Base-by-base conservation (phyloP, 2,797 vertebrate genomes). In the Monodelphis domestica region DNA sequence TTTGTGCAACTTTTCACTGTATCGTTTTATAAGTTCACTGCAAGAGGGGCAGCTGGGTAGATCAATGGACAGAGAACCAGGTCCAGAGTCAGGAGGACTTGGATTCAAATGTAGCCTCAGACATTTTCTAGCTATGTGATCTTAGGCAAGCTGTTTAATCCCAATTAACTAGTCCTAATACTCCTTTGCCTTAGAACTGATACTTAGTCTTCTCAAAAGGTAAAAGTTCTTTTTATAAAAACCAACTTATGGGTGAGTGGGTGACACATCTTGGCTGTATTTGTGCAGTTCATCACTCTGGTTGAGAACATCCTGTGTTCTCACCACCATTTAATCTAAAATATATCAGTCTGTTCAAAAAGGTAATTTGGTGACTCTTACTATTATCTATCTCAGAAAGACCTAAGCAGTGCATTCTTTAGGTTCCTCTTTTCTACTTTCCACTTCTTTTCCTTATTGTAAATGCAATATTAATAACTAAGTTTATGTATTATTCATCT, bases 341-440 rank as follows among this genome's bases (percentile, higher is more conserved):
- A 59, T 0, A 0, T 87, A 87, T 53, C 89, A 3, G 10, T 90
- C 89, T 88, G 89, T 56, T 94, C 0, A 0, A n/a, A 93, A 55
- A 21, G 17, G 51, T 91, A 87, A 51, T 84, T 55, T 9, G 50
- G 7, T 50, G 59, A 93, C 30, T 57, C 17, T 93, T 53, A 92
- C 54, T 78, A 89, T 26, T 5, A 50, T 92, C 78, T 51, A 91
- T 53, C 53, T 84, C 21, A 45, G 87, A 17, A 56, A 89, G 87
- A 55, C 29, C 2, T 33, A 56, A 90, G 30, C 53, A 55, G 56
- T 78, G 38, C 26, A 51, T 53, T 89, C 28, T 84, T 51, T 50
- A 87, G 55, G 45, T 45, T 93, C 91, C 45, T 24, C 55, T 89
- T 92, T 88, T n/a, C 54, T 9, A 29, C 1, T 93, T 92, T 91